Base-by-base conservation (phyloP, 2,113 vertebrate species). In the Oncorhynchus clarkii region DNA sequence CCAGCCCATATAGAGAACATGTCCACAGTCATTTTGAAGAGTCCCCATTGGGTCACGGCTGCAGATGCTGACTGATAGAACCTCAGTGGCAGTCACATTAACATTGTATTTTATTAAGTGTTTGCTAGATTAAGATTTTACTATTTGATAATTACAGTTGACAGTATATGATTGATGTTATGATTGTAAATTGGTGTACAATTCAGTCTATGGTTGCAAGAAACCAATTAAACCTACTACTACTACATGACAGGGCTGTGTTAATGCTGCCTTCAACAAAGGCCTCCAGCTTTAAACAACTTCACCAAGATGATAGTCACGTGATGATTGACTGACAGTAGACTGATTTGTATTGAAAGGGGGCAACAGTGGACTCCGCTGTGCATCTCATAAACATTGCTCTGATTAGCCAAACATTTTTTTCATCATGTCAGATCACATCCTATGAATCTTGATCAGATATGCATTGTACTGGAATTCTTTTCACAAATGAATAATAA, bases 281-380 rank as follows among this genome's bases (percentile, higher is more conserved):
- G 72, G 34, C 80, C 70, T 48, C 45, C 60, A 62, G 69, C 31
- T 75, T 70, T 79, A 48, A 67, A 60, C 8, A 3, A 20, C 57
- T 14, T 18, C 14, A 60, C 57, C 20, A 60, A 22, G 11, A 60
- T 60, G 16, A n/a, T n/a, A 7, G 20, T 22, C 57, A 60, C 20
- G 14, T n/a, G 20, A 14, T n/a, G 2, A 51, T 14, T 51, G 13
- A 51, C 13, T 1, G 49, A 14, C 49, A 51, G 11, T 14, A 51
- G 13, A 13, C 12, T 14, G 9, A 13, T 51, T 51, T 51, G 14
- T 13, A 51, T 51, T 51, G 49, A 51, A 14, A 11, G 11, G 49
- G 0, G 49, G 49, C 49, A 51, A 51, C 11, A 51, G 13, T 13
- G 49, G 34, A 34, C 34, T 34, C 34, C 34, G 5, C n/a, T 66